Evolutionary conservation across 2,797 vertebrate genomes (phyloP), one percentile per base, ranked within the genome.

Genomic region (Urophycis tenuis): DNA sequence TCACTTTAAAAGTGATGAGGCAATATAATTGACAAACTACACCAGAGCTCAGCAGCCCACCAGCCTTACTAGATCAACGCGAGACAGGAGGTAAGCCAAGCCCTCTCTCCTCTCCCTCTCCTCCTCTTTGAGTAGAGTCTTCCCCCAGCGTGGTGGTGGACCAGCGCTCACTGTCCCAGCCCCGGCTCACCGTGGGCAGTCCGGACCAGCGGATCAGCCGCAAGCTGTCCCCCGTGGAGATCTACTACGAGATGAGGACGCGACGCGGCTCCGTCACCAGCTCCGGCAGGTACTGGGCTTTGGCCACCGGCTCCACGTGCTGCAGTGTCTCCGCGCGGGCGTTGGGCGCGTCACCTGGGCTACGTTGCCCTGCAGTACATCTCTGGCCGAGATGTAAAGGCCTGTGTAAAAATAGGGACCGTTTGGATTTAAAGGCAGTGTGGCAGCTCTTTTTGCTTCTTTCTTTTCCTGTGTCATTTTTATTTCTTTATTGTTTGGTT

Each of bases 181-280:
- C 93, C 33, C 91, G 93, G 49, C 93, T 94, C 78, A 92, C 92
- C 2, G 93, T 94, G 17, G 93, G 93, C 79, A 96, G 96, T 85
- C 96, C 95, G 0, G 95, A 97, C 85, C 91, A 94, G 74, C 87
- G 92, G 75, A 86, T 94, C 85, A 90, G 90, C 86, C 90, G 93
- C 78, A 95, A 94, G 4, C 89, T 94, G 8, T 94, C 93, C 7
- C 94, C 93, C 0, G 91, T 94, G 0, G 96, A 96, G 89, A 93
- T 96, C 82, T 96, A 95, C 81, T 95, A 94, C 0, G 95, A 96
- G 86, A 93, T 94, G 89, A 93, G 93, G 87, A 95, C 93, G 15
- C 92, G 94, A 0, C 91, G 95, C 67, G 95, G 96, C 89, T 96
- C 95, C 0, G 93, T 93, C 83, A 95, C 95, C 32, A 95, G 94